These are phyloP conservation scores for Agrotis ipsilon DNA, from an alignment of 2,888 invertebrate species.

Conservation along the genomic window DNA sequence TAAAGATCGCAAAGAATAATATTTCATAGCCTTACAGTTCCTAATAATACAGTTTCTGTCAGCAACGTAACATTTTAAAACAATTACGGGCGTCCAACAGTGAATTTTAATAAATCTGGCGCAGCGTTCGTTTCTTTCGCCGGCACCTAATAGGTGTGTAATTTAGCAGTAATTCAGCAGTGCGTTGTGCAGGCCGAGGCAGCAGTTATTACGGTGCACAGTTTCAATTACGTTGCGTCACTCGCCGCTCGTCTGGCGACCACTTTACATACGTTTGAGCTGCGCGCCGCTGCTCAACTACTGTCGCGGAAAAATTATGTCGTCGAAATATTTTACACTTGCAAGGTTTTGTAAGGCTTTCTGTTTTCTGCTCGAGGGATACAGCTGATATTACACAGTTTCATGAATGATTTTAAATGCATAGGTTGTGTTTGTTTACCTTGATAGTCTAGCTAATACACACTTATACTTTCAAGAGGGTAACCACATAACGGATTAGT, in stretches of 20 bases:
- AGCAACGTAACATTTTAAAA: constrained; percentile 55
- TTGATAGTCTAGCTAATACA: no score
- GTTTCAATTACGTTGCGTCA: constrained; percentile 65
- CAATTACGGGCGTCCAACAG: constrained; percentile 50
- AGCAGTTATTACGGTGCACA: constrained; percentile 56
- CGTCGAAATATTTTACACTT: constrained; percentile 14
- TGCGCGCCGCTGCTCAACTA: constrained; percentile 1
- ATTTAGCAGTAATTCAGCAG: constrained; percentile 62
- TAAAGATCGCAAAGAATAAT: constrained; percentile 36
- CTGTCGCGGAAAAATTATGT: constrained; percentile 24
- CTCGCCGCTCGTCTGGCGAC: constrained; percentile 46
- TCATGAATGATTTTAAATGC: neutral
- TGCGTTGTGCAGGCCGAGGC: constrained; percentile 57
- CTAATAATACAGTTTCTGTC: constrained; percentile 51
- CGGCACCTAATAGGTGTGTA: constrained; percentile 59
- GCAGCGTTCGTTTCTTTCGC: constrained; percentile 46
- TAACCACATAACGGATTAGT: neutral
- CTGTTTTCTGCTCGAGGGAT: neutral
- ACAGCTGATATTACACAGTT: no score
- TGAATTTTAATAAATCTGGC: constrained; percentile 56
- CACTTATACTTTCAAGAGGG: no score
- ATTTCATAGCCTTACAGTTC: constrained; percentile 28
- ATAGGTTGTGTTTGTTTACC: neutral
- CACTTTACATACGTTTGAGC: constrained; percentile 61
- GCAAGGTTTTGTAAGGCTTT: neutral